Conservation (phyloP, 2,797 vertebrate species). For the Sebastes variabilis region DNA sequence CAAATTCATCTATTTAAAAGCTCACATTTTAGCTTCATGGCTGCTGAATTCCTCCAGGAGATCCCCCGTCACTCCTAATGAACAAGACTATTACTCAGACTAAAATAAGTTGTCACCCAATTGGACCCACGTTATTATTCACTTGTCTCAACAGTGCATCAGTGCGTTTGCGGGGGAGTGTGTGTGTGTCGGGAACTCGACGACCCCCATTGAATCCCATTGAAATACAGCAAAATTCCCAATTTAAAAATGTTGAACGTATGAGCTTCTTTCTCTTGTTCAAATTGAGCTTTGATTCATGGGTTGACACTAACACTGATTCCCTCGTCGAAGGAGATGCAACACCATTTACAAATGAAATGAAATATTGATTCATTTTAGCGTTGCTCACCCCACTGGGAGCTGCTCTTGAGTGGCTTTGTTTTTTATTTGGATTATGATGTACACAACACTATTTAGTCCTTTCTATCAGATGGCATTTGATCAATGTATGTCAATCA, state of each 20-base stretch:
- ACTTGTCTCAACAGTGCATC: slow-evolving; percentile 8
- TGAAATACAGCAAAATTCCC: neutral
- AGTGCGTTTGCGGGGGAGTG: neutral
- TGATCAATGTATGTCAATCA: slow-evolving; percentile 30
- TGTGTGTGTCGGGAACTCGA: neutral
- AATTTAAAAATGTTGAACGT: neutral
- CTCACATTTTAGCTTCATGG: slow-evolving; percentile 18
- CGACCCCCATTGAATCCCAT: neutral
- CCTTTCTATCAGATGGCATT: slow-evolving; percentile 12
- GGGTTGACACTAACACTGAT: neutral
- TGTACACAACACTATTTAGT: slow-evolving; percentile 9
- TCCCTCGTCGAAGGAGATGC: neutral
- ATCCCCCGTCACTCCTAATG: slow-evolving; percentile 44
- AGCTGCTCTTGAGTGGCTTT: slow-evolving; percentile 2
- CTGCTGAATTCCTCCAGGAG: slow-evolving; percentile 23
- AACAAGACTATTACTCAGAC: slow-evolving; percentile 66
- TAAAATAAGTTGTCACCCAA: slow-evolving; percentile 46
- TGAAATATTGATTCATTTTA: slow-evolving; percentile 40
- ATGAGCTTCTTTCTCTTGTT: neutral
- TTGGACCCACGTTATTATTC: slow-evolving; percentile 24
- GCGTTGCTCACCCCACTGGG: neutral
- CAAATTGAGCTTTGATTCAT: slow-evolving; percentile 12
- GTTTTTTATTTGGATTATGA: slow-evolving; percentile 25
- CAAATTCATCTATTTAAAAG: slow-evolving; percentile 28
- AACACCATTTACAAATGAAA: slow-evolving; percentile 27